Base-by-base conservation (phyloP, 2,888 invertebrate genomes). In the Macrosoma leucophasiata region DNA sequence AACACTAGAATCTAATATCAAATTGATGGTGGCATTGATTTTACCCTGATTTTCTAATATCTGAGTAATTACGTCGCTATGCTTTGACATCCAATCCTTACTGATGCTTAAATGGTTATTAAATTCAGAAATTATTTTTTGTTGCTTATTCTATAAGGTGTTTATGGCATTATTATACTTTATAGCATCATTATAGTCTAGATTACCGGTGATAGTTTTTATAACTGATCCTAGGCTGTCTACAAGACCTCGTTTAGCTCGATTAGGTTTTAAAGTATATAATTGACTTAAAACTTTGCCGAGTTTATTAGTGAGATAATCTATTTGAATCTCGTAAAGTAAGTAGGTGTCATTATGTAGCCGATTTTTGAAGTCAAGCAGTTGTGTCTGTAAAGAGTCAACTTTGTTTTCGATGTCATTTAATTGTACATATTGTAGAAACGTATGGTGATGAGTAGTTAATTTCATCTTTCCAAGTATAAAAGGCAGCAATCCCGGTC, bases 141-240 rank as follows among this genome's bases (percentile, higher is more conserved):
- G 17, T 30, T 50, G 33, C 21, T 47, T 48, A 27, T 32, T 26
- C n/a, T 42, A 29, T 9, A 51, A 19, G 13, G 13, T 27, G 31
- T 44, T 43, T 9, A 52, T 41, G 15, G 48, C 50, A 12, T 46
- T 23, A 23, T 55, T 33, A 23, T 50, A 52, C 9, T 36, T 36
- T 4, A 46, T 7, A 4, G 52, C 51, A 19, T 53, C 53, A 6
- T 37, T 36, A 14, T 43, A 41, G 27, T 44, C 47, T 25, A 43
- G 34, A 36, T 44, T 45, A n/a, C 49, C 50, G 2, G 48, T 34
- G 12, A 53, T 43, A 17, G 41, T 41, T 39, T 48, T 48, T 20
- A 48, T 42, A 2, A 47, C 25, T 1, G 49, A 46, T 7, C 49
- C 48, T 9, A 52, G 33, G 15, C 48, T 43, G 17, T 50, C 42